Base-by-base conservation (phyloP, 2,797 vertebrate genomes). In the Threskiornis aethiopicus region DNA sequence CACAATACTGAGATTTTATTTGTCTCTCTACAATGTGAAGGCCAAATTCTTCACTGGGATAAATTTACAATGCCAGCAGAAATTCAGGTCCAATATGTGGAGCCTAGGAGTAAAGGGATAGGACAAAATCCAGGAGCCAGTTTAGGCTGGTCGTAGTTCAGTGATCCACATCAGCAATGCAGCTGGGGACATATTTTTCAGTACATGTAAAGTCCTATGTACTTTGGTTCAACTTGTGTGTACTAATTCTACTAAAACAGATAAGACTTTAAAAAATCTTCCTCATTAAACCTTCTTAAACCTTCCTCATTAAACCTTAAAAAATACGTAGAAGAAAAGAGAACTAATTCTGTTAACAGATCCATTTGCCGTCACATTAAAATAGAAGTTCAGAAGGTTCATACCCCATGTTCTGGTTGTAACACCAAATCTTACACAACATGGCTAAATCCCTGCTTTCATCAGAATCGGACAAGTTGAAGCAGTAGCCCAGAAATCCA, bases 391-490 rank as follows among this genome's bases (percentile, higher is more conserved):
- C 55, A 89, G 39, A 44, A 8, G 9, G 84, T 69, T 89, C 62
- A 44, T 41, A 55, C 5, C 10, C 28, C 3, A 0, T 52, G 75
- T 64, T 77, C 81, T 77, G 31, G 42, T 70, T 89, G 51, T 85
- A 66, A 83, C 69, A 78, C 49, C 72, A 77, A 55, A 64, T 47
- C 54, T 78, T 64, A 49, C 64, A 89, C 73, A 86, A 78, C 77
- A 71, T 0, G 1, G 26, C 51, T 90, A 59, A 76, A 78, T 39
- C 46, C 75, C 35, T 41, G 54, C 90, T 92, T 95, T 96, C 70
- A 66, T 83, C 37, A 78, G 94, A 91, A 91, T 51, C 93, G 95
- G 62, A 82, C 46, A 93, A 69, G 17, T 44, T 69, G 58, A 91
- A 90, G 55, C 64, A 58, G 35, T 20, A 86, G 72, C 89, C 79